These are phyloP conservation scores for Drosophila nr. fundita DNA, from an alignment of 2,888 invertebrate species.

Conservation along the genomic window DNA sequence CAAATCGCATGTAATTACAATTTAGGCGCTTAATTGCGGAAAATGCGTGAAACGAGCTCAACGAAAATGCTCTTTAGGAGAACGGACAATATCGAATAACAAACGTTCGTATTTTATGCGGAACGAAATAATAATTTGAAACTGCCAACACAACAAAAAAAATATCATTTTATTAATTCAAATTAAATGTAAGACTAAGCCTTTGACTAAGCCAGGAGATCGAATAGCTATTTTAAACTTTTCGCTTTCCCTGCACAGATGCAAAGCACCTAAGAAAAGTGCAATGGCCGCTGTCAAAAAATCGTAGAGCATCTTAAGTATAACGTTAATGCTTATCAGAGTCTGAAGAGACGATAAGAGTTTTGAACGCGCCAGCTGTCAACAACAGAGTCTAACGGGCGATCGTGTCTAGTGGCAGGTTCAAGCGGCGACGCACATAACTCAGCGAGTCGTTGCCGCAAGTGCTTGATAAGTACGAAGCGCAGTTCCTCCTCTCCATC, in stretches of 20 bases:
- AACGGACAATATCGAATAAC: background rate
- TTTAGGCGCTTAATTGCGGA: constrained; percentile 64
- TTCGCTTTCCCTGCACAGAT: background rate
- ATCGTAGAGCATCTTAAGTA: constrained; percentile 14
- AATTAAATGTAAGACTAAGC: background rate
- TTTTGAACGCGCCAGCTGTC: constrained; percentile 29
- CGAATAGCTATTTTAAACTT: background rate
- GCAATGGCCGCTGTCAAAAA: background rate
- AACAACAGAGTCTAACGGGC: constrained; percentile 32
- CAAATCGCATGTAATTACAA: constrained; percentile 66
- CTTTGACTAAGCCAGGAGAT: background rate
- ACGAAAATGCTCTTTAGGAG: constrained; percentile 2
- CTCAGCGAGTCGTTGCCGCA: constrained; percentile 45
- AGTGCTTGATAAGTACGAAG: constrained; percentile 38
- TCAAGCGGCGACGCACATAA: constrained; percentile 40
- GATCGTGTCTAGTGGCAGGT: constrained; percentile 38
- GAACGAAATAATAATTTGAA: background rate
- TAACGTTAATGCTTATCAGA: constrained; percentile 24
- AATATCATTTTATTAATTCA: background rate
- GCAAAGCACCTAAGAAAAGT: background rate
- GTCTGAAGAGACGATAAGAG: constrained; percentile 27
- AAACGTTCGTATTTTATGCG: constrained; percentile 18
- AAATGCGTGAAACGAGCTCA: constrained; percentile 55
- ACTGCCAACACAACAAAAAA: background rate
- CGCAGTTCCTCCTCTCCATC: background rate